These are phyloP conservation scores for Prosopocoilus inquinatus DNA, from an alignment of 2,888 invertebrate genomes.

Conservation along the genomic window DNA sequence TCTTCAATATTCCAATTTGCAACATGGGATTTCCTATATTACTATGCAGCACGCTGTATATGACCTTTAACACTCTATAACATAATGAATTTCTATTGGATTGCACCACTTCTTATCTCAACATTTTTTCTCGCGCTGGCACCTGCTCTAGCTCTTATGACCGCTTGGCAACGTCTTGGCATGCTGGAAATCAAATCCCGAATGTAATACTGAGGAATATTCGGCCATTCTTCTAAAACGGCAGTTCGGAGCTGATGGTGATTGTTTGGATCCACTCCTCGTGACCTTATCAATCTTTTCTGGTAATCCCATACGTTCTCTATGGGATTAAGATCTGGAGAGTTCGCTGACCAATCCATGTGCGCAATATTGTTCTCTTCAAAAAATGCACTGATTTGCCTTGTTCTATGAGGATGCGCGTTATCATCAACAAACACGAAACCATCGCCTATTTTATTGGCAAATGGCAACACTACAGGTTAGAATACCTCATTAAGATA, in stretches of 20 bases:
- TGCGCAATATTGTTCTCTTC: neutral
- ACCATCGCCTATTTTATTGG: no score
- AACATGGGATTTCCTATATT: no score
- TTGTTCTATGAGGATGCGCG: no score
- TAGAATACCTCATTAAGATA: neutral
- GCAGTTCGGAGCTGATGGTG: neutral
- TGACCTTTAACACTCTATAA: no score
- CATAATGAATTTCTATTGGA: no score
- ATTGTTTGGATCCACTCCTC: neutral
- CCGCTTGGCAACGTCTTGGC: neutral
- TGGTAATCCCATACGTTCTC: neutral
- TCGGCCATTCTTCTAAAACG: neutral
- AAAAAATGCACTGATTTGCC: neutral
- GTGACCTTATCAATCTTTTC: neutral
- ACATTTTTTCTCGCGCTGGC: no score
- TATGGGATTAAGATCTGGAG: neutral
- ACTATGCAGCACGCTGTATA: no score
- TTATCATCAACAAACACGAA: no score
- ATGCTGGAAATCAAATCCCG: neutral
- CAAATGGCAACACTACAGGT: no score
- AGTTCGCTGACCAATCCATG: neutral
- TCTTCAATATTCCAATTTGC: neutral
- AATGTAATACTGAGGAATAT: neutral
- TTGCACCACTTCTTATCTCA: no score
- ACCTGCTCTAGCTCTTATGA: conserved; percentile 1